A percentile compares a stretch with the other conserved stretches of the same genome.
Evolutionary conservation across 1,140 invertebrate genomes (phyloP).

Genomic region (Eulimnadia texana): DNA sequence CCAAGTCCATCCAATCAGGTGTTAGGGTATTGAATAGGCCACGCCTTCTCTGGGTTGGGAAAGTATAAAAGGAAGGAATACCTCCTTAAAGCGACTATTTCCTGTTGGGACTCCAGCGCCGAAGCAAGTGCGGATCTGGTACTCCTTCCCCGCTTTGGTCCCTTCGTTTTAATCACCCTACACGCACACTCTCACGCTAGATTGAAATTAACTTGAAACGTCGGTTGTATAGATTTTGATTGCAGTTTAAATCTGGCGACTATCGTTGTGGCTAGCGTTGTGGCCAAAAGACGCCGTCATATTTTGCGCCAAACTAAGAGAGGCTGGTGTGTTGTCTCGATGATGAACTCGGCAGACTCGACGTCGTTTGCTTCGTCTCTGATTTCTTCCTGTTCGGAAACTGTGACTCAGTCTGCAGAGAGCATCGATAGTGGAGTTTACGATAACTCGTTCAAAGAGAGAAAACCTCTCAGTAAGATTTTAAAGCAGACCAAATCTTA

Average conservation of each 20-base stretch:
- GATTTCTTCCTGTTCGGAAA: background rate
- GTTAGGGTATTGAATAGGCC: no score
- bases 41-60: no score
- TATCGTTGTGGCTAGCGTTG: background rate
- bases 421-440: background rate
- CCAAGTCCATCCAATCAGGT: no score
- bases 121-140: no score
- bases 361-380: background rate
- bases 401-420: background rate
- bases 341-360: background rate
- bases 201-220: no score
- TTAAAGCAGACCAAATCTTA: background rate
- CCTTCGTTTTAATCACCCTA: no score
- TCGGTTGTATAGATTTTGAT: no score
- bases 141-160: no score
- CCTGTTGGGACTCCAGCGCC: no score
- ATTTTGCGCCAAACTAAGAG: background rate
- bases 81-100: no score
- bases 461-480: background rate
- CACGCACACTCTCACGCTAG: no score
- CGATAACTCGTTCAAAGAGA: background rate
- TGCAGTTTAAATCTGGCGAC: background rate
- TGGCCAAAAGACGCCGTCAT: background rate
- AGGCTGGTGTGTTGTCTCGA: background rate
- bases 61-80: no score